Evolutionary conservation across 2,797 vertebrate genomes (phyloP), one percentile per base, ranked within the genome.

Genomic region (Gymnodraco acuticeps): DNA sequence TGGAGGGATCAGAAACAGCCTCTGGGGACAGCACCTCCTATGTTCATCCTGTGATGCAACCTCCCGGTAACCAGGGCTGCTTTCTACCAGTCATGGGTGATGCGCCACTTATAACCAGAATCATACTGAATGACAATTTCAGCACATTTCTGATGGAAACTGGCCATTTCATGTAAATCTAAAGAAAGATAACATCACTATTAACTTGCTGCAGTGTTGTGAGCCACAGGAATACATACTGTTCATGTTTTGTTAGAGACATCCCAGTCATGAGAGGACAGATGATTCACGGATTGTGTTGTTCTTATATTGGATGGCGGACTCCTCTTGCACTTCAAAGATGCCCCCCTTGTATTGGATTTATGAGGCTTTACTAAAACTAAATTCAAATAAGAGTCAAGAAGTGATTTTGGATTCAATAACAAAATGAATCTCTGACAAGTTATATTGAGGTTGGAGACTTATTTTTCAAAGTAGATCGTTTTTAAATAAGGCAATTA

Each of bases 41-140:
- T 72, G 70, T 76, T 27, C 73, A 77, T 74, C 70, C 59, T 71
- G 58, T 84, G 87, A 88, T 83, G 83, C 87, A 88, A 83, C 73
- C 20, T 52, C 69, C 46, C 27, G 23, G 78, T 80, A 84, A 84
- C 83, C 73, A 71, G 76, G 72, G 61, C 27, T 71, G 74, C 46
- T 84, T 70, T 61, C 33, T 46, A 6, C 51, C 64, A 65, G 64
- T 82, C 73, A 70, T 8, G 9, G 54, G 12, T 46, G 27, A 23
- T 14, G 14, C 47, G 13, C 17, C 64, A 17, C 52, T 2, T 14
- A 50, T 20, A 63, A 48, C 20, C 23, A 56, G 27, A 71, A 64
- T 47, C 10, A 19, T 38, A 50, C 11, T 3, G 19, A 46, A 58
- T 47, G 8, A 70, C 31, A 33, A 15, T 1, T 20, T 16, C 20